Evolutionary conservation across 2,797 vertebrate species (phyloP).

Genomic region (Rhincodon typus): DNA sequence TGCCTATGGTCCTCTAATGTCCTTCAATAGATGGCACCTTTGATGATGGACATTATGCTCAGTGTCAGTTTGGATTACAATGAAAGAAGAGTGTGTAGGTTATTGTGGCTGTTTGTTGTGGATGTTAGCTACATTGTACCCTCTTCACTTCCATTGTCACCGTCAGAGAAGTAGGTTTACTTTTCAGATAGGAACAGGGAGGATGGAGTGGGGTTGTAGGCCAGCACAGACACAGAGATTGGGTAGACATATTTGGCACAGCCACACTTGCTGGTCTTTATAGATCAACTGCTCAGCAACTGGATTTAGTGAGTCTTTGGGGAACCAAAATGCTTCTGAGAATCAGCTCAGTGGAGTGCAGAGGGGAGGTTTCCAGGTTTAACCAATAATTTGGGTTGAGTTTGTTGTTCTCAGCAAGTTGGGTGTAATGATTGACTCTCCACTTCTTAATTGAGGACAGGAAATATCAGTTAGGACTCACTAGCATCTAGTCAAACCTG

Average conservation of each 20-base stretch:
- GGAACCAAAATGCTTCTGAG: neutral
- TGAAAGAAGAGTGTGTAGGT: neutral
- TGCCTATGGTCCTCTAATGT: no score
- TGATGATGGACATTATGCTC: neutral
- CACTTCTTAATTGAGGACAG: neutral
- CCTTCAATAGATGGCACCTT: neutral
- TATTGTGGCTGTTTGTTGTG: neutral
- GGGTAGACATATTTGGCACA: neutral
- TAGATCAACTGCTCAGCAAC: neutral
- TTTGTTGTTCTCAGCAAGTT: neutral
- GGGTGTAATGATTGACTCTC: neutral
- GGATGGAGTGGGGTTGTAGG: neutral
- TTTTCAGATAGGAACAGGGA: neutral
- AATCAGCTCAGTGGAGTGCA: neutral
- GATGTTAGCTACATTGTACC: neutral
- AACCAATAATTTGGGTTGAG: neutral
- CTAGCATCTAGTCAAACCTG: neutral
- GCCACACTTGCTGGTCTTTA: neutral
- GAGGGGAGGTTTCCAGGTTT: neutral
- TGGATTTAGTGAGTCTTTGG: neutral
- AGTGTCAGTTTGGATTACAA: neutral
- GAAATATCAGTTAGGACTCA: neutral
- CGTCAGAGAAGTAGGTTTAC: neutral
- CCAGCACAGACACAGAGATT: neutral
- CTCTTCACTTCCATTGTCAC: neutral